Conservation (phyloP, 2,888 invertebrate genomes). For the Watsonalla binaria region DNA sequence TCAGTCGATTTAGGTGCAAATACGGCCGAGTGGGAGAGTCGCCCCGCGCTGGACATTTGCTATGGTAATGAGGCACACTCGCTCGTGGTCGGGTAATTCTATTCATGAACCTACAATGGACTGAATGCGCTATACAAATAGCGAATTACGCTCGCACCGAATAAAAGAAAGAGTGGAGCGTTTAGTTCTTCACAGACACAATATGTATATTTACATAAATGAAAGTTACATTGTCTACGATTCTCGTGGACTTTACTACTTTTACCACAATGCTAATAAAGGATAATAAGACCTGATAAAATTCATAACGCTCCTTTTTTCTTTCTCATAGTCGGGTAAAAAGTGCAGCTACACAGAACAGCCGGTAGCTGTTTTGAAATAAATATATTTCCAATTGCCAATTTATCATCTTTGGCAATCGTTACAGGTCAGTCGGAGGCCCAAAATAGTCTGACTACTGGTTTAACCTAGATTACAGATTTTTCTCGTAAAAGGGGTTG, state of each 20-base stretch:
- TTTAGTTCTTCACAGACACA: slow-evolving; percentile 15
- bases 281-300: too few species aligned
- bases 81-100: slow-evolving; percentile 44
- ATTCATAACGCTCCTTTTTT: too few species aligned
- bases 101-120: slow-evolving; percentile 45
- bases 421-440: too few species aligned
- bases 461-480: too few species aligned
- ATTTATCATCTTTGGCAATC: too few species aligned
- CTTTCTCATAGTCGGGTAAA: too few species aligned
- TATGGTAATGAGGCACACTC: slow-evolving; percentile 45
- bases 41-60: slow-evolving; percentile 36
- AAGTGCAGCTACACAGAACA: too few species aligned
- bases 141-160: slow-evolving; percentile 38
- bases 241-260: background rate
- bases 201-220: slow-evolving; percentile 24
- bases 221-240: background rate
- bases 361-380: too few species aligned
- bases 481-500: too few species aligned
- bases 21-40: slow-evolving; percentile 45
- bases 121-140: slow-evolving; percentile 50
- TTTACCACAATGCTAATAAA: background rate
- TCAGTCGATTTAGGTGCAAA: slow-evolving; percentile 50
- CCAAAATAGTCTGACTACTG: too few species aligned
- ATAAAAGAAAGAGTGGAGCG: slow-evolving; percentile 26
- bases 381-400: too few species aligned